phyloP scores from a whole-genome alignment of 2,113 vertebrate genomes.

The Mesoclemmys tuberculata region DNA sequence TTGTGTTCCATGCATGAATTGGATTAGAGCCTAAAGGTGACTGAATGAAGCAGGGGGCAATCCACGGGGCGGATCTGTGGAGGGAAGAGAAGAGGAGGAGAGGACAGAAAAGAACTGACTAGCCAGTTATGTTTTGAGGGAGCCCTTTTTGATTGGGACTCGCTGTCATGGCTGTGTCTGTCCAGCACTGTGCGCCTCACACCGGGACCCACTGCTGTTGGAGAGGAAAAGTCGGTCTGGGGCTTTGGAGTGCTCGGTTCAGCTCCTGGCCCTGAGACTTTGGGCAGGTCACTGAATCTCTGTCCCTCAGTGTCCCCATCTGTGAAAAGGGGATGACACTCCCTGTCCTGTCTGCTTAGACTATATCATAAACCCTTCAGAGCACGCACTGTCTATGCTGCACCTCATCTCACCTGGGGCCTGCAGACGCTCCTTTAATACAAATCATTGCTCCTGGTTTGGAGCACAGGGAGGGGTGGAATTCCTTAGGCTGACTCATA shows the following conservation, averaged over 20 bases:
- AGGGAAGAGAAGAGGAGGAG: background rate
- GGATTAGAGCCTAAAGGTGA: background rate
- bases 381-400: background rate
- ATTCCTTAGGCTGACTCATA: too few relatives aligned
- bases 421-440: background rate
- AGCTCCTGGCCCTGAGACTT: background rate
- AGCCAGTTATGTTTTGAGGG: background rate
- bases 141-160: background rate
- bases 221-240: background rate
- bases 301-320: background rate
- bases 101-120: background rate
- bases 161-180: background rate
- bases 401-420: background rate
- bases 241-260: background rate
- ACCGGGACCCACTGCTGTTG: background rate
- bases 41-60: background rate
- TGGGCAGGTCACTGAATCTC: background rate
- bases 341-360: background rate
- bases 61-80: background rate
- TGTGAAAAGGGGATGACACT: background rate
- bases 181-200: background rate
- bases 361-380: too few relatives aligned
- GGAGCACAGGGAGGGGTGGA: too few relatives aligned
- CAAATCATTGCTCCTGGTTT: background rate
- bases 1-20: background rate